Base-by-base conservation (phyloP, 2,113 vertebrate species). In the Protomyctophum bolini region DNA sequence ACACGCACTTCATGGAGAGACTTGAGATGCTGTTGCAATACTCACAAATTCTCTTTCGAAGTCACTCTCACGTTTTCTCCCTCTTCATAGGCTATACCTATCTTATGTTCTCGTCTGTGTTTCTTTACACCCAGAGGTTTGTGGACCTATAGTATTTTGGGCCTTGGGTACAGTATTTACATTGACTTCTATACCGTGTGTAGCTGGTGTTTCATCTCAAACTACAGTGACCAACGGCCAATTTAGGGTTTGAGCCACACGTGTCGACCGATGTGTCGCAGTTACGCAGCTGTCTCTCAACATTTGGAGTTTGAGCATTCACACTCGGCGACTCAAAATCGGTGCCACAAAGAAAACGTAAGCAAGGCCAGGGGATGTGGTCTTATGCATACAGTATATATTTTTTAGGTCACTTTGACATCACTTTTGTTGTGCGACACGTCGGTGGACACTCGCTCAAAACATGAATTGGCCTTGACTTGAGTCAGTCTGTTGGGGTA, bases 21-120 rank as follows among this genome's bases (percentile, higher is more conserved):
- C 21, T 46, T 70, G 85, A 91, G 70, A 91, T 89, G 91, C 87
- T 91, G 79, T 91, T 82, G 76, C 91, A 94, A 93, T 90, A 94
- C 88, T 85, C 78, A 85, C 81, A 67, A 80, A 84, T 86, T 84
- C 75, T 77, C 86, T 92, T 80, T 83, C 56, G 51, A 45, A 11
- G 6, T 56, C 6, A 63, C 41, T 29, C 28, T 56, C 45, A 65
- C 63, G n/a, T 59, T 49, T 12, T 61, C 65, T 74, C 63, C 49
- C 7, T 62, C 74, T 82, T 57, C 68, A 10, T 57, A 65, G 81
- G 71, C 75, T 79, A 70, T 70, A 82, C 33, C 33, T 41, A 77
- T 70, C 70, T 78, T 41, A 41, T 41, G 33, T 41, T 41, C 33
- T 41, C 33, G 73, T 62, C 67, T 56, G 70, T 89, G 77, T 87